phyloP scores from a whole-genome alignment of 2,113 vertebrate genomes.

The Lophotis ruficrista region DNA sequence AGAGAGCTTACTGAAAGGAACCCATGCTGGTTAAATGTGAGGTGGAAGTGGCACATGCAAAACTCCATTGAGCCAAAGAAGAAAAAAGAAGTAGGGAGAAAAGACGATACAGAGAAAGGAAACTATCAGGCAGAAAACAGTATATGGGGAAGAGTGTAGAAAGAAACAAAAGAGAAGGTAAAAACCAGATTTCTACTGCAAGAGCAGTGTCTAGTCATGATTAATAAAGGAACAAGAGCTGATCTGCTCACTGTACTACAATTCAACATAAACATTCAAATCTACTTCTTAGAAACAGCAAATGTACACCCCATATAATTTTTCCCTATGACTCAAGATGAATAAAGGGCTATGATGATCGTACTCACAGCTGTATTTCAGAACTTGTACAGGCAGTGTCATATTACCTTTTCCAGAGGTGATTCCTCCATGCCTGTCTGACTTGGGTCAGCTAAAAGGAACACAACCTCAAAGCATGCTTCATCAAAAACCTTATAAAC shows the following conservation, averaged over 20 bases:
- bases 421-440: neutral
- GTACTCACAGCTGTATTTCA: neutral
- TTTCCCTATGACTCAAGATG: neutral
- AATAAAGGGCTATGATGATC: neutral
- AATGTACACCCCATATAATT: neutral
- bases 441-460: neutral
- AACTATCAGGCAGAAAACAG: neutral
- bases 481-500: neutral
- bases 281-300: neutral
- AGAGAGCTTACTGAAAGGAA: neutral
- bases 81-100: neutral
- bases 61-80: neutral
- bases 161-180: neutral
- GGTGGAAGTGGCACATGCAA: accelerated
- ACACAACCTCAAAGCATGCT: neutral
- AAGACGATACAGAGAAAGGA: neutral
- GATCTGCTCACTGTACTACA: neutral
- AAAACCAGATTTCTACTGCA: neutral
- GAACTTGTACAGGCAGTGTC: neutral
- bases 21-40: accelerated
- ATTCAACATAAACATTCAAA: accelerated
- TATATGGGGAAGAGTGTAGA: neutral
- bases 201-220: neutral
- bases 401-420: neutral
- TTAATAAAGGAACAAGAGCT: neutral